Percentiles rank a stretch among this genome's conserved stretches.
Evolutionary conservation across 1,140 invertebrate genomes (phyloP).

Genomic region (Zeugodacus cucurbitae): DNA sequence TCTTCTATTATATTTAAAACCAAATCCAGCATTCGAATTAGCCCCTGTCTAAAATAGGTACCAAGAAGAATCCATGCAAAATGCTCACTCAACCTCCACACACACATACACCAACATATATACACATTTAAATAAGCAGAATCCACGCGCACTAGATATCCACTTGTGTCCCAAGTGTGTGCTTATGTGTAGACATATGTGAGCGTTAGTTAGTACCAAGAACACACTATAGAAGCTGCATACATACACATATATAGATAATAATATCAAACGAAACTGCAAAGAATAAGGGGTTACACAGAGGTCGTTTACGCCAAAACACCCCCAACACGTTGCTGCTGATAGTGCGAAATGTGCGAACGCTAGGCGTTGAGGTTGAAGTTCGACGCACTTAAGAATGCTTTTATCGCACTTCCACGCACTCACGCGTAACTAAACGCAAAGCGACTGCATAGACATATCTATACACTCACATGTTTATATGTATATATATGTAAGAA

Average conservation of each 20-base stretch:
- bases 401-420: constrained; percentile 33
- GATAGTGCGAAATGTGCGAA: neutral
- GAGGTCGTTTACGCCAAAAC: neutral
- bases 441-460: neutral
- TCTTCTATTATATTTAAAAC: too few relatives aligned
- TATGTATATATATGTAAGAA: neutral
- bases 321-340: neutral
- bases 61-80: too few relatives aligned
- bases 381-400: constrained; percentile 19
- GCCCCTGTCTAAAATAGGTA: too few relatives aligned
- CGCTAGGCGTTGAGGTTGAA: neutral
- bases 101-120: neutral
- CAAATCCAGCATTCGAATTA: too few relatives aligned
- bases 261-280: neutral
- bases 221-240: neutral
- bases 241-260: neutral
- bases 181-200: neutral
- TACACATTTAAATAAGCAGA: neutral
- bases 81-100: too few relatives aligned
- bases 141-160: neutral
- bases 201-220: neutral
- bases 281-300: neutral
- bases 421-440: neutral
- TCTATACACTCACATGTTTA: neutral
- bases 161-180: neutral